Conservation (phyloP, 2,888 invertebrate species). For the Aromia moschata region DNA sequence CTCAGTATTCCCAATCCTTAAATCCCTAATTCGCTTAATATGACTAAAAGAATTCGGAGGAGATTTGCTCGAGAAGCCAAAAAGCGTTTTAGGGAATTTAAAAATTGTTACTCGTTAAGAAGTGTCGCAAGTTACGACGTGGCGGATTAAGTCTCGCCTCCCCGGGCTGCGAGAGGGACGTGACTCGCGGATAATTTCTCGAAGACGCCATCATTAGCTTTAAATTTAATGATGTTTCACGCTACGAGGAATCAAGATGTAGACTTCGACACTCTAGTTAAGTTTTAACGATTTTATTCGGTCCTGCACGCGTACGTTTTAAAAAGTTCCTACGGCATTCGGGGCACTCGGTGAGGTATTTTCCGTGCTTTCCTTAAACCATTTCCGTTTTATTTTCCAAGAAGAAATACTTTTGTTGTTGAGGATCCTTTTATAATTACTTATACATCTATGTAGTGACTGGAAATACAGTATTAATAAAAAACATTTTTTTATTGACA, state of each 20-base stretch:
- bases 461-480: too few relatives aligned
- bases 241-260: slow-evolving; percentile 52
- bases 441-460: too few relatives aligned
- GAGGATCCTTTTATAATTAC: too few relatives aligned
- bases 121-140: slow-evolving; percentile 29
- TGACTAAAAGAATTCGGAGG: slow-evolving; percentile 45
- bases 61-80: slow-evolving; percentile 59
- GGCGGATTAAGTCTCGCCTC: slow-evolving; percentile 9
- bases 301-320: slow-evolving; percentile 28
- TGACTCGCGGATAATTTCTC: slow-evolving; percentile 34
- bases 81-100: slow-evolving; percentile 58
- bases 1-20: slow-evolving; percentile 37
- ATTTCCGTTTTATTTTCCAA: too few relatives aligned
- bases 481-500: too few relatives aligned
- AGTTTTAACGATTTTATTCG: slow-evolving; percentile 54
- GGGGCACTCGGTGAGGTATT: slow-evolving; percentile 10
- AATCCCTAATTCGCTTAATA: slow-evolving; percentile 53
- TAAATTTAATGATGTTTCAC: slow-evolving; percentile 57
- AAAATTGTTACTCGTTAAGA: slow-evolving; percentile 62
- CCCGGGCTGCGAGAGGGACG: slow-evolving; percentile 8
- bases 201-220: slow-evolving; percentile 52
- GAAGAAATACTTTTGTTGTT: too few relatives aligned
- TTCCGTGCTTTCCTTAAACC: too few relatives aligned
- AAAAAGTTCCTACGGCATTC: slow-evolving; percentile 15
- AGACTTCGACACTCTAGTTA: slow-evolving; percentile 51